phyloP scores from a whole-genome alignment of 2,113 vertebrate species.

The Zosterops hypoxanthus region DNA sequence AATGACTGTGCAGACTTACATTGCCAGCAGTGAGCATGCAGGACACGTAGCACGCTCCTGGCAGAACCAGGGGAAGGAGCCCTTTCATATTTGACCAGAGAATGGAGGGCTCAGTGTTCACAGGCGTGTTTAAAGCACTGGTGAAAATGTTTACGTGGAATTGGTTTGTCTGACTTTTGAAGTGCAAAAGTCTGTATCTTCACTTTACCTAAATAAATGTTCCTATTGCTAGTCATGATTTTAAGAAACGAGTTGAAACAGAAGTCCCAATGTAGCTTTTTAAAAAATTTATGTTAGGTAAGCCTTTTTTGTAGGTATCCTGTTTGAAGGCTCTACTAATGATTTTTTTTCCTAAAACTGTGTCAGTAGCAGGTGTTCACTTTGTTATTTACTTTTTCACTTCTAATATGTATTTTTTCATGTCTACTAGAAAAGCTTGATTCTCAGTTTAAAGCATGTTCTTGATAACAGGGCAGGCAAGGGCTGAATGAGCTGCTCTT shows the following conservation, averaged over 20 bases:
- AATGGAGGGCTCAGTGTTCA: neutral
- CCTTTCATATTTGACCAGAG: neutral
- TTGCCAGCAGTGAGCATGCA: neutral
- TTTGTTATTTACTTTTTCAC: slow-evolving; percentile 27
- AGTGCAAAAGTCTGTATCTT: neutral
- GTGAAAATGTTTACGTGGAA: neutral
- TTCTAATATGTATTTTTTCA: slow-evolving; percentile 31
- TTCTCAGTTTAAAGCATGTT: slow-evolving; percentile 32
- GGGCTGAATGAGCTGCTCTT: slow-evolving; percentile 3
- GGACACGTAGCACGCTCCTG: neutral
- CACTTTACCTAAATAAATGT: neutral
- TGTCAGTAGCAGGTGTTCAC: neutral
- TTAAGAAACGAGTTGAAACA: neutral
- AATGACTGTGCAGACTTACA: neutral
- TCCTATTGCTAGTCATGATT: neutral
- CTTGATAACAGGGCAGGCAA: slow-evolving; percentile 21
- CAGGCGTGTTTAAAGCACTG: neutral
- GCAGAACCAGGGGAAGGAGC: neutral
- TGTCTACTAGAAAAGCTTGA: slow-evolving; percentile 19
- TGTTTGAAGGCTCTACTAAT: neutral
- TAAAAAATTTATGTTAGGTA: neutral
- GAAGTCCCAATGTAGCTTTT: neutral
- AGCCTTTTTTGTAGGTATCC: neutral
- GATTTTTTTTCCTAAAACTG: neutral
- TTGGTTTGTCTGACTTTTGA: neutral